Evolutionary conservation across 1,140 invertebrate species (phyloP).

Genomic region (Lethocerus indicus): DNA sequence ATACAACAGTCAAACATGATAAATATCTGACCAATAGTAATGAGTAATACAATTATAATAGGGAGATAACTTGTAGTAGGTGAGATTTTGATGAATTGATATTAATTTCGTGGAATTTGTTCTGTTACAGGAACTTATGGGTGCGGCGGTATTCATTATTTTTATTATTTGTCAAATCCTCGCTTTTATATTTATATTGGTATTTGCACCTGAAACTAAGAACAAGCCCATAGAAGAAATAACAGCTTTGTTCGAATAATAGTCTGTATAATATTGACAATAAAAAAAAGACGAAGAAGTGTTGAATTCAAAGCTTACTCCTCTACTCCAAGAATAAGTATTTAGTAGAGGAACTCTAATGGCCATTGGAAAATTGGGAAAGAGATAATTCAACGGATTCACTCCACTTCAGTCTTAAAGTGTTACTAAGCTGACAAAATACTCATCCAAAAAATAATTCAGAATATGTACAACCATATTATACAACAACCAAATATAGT

Average conservation of each 20-base stretch:
- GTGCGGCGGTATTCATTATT: conserved; percentile 5
- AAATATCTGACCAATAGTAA: too few relatives aligned
- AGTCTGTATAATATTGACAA: neutral
- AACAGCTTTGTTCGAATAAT: conserved; percentile 9
- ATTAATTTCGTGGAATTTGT: neutral
- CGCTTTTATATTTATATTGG: neutral
- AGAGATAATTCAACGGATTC: neutral
- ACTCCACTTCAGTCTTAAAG: neutral
- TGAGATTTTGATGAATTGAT: too few relatives aligned
- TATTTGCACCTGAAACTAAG: conserved; percentile 9
- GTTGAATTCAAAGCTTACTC: too few relatives aligned
- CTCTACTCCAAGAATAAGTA: too few relatives aligned
- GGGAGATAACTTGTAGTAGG: too few relatives aligned
- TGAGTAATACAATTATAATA: too few relatives aligned
- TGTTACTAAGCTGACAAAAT: neutral
- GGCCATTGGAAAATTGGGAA: neutral
- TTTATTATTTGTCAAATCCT: conserved; percentile 4
- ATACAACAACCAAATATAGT: too few relatives aligned
- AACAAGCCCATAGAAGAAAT: conserved; percentile 7
- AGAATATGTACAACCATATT: too few relatives aligned
- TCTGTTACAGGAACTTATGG: conserved; percentile 5
- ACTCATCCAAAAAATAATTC: too few relatives aligned
- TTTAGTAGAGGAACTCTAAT: neutral
- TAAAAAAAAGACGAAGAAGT: neutral
- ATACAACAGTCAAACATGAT: too few relatives aligned